Evolutionary conservation across 2,888 invertebrate genomes (phyloP).

Genomic region (Drosophila neonasuta): DNA sequence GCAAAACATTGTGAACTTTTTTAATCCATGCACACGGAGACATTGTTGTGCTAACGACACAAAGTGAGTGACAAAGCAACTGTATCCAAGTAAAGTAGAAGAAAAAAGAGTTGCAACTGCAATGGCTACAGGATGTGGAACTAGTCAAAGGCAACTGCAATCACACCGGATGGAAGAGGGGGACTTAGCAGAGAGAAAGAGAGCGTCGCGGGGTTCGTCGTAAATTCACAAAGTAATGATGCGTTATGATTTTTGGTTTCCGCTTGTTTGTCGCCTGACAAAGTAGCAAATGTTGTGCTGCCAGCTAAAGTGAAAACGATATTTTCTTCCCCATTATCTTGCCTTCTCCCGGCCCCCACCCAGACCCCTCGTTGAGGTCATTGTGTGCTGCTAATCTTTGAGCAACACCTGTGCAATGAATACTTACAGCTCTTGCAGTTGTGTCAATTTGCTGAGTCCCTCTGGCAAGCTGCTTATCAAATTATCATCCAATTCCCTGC

Average conservation of each 20-base stretch:
- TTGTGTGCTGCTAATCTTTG: conserved; percentile 39
- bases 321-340: neutral
- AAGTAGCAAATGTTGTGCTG: conserved; percentile 57
- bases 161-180: conserved; percentile 5
- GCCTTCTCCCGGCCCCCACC: neutral
- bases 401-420: conserved; percentile 55
- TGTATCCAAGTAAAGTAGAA: neutral
- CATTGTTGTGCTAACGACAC: no score
- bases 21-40: neutral
- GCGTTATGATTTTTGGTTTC: conserved; percentile 78
- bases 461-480: conserved; percentile 88
- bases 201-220: conserved; percentile 32
- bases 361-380: neutral
- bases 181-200: neutral
- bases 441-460: conserved; percentile 88
- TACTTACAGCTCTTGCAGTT: conserved; percentile 94
- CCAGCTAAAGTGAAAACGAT: conserved; percentile 37
- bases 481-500: conserved; percentile 90
- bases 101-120: conserved; percentile 39
- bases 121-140: conserved; percentile 48
- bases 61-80: conserved; percentile 11
- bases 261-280: conserved; percentile 68
- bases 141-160: conserved; percentile 45
- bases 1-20: neutral
- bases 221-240: conserved; percentile 79